Evolutionary conservation across 2,113 vertebrate species (phyloP).

Genomic region (Eonycteris spelaea): DNA sequence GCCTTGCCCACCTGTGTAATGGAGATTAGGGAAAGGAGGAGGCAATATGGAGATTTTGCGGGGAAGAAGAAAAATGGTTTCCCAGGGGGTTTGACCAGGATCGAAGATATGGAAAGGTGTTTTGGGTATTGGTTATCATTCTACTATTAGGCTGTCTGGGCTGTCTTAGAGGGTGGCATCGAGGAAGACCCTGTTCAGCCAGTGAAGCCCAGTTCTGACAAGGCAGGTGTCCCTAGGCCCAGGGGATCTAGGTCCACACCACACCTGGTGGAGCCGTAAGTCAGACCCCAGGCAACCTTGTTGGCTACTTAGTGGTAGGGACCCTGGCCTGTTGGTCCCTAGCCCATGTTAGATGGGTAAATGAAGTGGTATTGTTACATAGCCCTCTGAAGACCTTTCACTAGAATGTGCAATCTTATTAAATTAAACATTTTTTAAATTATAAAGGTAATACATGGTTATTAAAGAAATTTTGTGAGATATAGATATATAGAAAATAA

Average conservation of each 20-base stretch:
- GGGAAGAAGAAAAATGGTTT: not conserved
- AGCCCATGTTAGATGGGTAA: not conserved
- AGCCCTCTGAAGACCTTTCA: not conserved
- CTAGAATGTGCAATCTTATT: not conserved
- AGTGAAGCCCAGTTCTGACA: not conserved
- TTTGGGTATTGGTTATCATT: not conserved
- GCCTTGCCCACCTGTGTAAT: not conserved
- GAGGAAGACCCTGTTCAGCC: not conserved
- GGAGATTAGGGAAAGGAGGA: not conserved
- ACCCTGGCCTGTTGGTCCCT: not conserved
- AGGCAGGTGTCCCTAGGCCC: not conserved
- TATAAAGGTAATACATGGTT: not conserved
- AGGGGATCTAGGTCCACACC: not conserved
- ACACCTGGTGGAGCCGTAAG: not conserved
- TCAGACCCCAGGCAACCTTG: not conserved
- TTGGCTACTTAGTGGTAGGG: not conserved
- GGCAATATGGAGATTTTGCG: not conserved
- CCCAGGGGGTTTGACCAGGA: not conserved
- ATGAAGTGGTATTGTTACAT: not conserved
- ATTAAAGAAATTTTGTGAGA: not conserved
- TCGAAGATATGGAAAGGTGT: not conserved
- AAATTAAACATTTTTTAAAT: not conserved
- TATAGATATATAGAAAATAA: not conserved
- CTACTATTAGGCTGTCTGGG: not conserved
- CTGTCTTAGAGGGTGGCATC: not conserved